phyloP scores from a whole-genome alignment of 2,888 invertebrate species.

The Trichopria drosophilae region DNA sequence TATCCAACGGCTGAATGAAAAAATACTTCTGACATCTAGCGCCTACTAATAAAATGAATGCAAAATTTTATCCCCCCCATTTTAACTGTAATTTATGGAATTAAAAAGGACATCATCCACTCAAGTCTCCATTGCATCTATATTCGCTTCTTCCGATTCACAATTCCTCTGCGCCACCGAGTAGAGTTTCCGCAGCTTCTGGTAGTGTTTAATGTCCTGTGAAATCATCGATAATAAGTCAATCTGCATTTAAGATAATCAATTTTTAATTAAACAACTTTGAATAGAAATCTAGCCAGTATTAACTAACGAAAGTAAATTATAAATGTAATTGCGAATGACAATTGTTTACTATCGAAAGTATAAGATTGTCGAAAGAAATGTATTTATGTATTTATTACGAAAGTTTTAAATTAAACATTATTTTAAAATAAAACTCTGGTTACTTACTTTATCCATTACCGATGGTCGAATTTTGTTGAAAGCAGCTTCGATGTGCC shows the following conservation, averaged over 20 bases:
- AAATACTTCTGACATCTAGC: not conserved
- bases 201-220: conserved; percentile 76
- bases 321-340: too few species aligned
- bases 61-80: not conserved
- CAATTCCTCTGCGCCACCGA: conserved; percentile 56
- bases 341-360: too few species aligned
- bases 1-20: not conserved
- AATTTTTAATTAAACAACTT: not conserved
- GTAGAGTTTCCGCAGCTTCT: conserved; percentile 72
- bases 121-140: conserved; percentile 54
- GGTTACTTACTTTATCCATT: conserved; percentile 65
- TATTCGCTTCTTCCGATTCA: conserved; percentile 40
- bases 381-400: not conserved
- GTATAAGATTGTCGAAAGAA: too few species aligned
- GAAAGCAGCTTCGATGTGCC: conserved; percentile 79
- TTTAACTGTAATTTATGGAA: not conserved
- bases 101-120: not conserved
- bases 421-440: conserved; percentile 6
- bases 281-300: conserved; percentile 4
- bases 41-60: too few species aligned
- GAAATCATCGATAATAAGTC: conserved; percentile 31
- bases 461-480: conserved; percentile 86
- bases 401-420: not conserved
- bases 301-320: too few species aligned
- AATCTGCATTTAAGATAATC: conserved; percentile 2